Conservation (phyloP, 2,797 vertebrate species). For the Sardinella longiceps region DNA sequence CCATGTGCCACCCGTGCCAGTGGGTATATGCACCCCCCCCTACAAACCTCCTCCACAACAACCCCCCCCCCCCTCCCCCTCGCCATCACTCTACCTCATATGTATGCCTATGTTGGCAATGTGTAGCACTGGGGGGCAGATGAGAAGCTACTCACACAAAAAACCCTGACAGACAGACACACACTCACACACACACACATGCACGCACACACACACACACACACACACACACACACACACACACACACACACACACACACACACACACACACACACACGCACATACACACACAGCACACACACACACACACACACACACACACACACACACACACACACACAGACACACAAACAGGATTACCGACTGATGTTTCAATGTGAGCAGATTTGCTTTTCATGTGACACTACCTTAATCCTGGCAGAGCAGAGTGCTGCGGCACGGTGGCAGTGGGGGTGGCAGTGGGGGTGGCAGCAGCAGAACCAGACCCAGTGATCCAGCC, state of each 20-base stretch:
- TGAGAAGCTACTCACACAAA: not conserved
- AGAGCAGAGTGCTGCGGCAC: not conserved
- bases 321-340: constrained; percentile 18
- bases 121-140: not conserved
- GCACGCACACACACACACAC: constrained; percentile 26
- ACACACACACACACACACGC: no score
- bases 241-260: not conserved
- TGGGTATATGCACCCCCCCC: constrained; percentile 59
- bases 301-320: no score
- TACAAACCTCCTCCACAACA: no score
- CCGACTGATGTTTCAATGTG: constrained; percentile 64
- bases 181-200: no score
- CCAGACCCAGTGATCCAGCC: constrained; percentile 41
- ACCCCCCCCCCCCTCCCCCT: not conserved
- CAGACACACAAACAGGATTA: constrained; percentile 63
- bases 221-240: constrained; percentile 41
- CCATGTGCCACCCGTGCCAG: constrained; percentile 62
- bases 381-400: constrained; percentile 65
- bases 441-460: not conserved
- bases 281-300: constrained; percentile 24
- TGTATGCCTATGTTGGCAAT: not conserved
- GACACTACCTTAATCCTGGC: constrained; percentile 66
- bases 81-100: not conserved
- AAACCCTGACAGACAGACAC: not conserved
- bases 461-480: not conserved